A percentile compares a stretch with the other conserved stretches of the same genome.
Evolutionary conservation across 2,888 invertebrate genomes (phyloP).

Genomic region (Ophioninae sp.): DNA sequence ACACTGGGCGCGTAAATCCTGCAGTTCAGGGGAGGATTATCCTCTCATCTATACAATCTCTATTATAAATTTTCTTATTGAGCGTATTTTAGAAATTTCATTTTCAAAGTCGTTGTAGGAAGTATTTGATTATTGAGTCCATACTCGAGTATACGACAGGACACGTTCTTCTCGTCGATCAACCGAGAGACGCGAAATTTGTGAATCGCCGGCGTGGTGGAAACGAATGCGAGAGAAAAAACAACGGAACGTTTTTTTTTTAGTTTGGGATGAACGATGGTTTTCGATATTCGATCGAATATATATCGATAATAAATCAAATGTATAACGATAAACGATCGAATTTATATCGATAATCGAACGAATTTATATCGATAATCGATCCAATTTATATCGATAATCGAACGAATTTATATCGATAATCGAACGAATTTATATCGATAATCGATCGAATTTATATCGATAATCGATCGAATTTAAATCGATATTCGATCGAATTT

Average conservation of each 20-base stretch:
- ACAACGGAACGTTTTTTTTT: slow-evolving; percentile 51
- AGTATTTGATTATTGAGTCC: slow-evolving; percentile 77
- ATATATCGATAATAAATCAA: no score
- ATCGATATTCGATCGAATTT: no score
- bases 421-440: no score
- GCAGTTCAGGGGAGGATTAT: slow-evolving; percentile 76
- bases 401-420: no score
- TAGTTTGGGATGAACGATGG: no score
- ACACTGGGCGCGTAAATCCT: slow-evolving; percentile 67
- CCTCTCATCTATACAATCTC: slow-evolving; percentile 73
- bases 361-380: no score
- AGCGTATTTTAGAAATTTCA: slow-evolving; percentile 79
- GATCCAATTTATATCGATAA: no score
- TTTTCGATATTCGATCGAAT: no score
- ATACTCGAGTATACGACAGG: slow-evolving; percentile 77
- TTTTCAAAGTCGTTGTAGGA: slow-evolving; percentile 77
- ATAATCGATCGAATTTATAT: no score
- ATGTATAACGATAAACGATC: no score
- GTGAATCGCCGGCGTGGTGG: slow-evolving; percentile 4
- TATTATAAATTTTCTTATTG: slow-evolving; percentile 76
- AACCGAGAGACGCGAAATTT: slow-evolving; percentile 11
- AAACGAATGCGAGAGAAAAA: slow-evolving; percentile 25
- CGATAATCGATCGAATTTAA: no score
- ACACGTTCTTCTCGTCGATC: slow-evolving; percentile 55
- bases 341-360: no score